These are phyloP conservation scores for Anoncus sp. DNA, from an alignment of 2,888 invertebrate species.

Conservation along the genomic window DNA sequence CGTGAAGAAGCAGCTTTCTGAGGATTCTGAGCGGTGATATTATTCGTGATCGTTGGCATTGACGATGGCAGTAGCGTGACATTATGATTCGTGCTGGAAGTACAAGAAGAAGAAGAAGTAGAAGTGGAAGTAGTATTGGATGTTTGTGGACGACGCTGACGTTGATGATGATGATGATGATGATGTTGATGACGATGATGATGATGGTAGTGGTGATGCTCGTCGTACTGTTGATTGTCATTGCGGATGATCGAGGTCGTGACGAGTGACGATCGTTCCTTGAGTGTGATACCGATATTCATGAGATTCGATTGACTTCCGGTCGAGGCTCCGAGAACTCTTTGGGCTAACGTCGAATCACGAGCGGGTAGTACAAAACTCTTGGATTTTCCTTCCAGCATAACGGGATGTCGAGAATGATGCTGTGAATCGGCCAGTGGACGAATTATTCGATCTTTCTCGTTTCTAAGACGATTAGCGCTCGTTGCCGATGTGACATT, in stretches of 20 bases:
- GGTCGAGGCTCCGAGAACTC: slow-evolving; percentile 61
- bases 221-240: slow-evolving; percentile 64
- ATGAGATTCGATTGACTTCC: slow-evolving; percentile 67
- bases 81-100: slow-evolving; percentile 81
- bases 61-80: slow-evolving; percentile 78
- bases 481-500: slow-evolving; percentile 22
- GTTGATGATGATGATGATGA: slow-evolving; percentile 69
- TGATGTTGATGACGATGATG: slow-evolving; percentile 54
- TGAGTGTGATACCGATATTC: slow-evolving; percentile 33
- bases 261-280: slow-evolving; percentile 66
- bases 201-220: slow-evolving; percentile 51
- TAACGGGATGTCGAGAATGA: slow-evolving; percentile 71
- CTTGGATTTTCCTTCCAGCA: slow-evolving; percentile 77
- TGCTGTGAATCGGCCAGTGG: slow-evolving; percentile 70
- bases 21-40: slow-evolving; percentile 61
- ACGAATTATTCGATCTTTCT: slow-evolving; percentile 71
- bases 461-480: slow-evolving; percentile 27
- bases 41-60: slow-evolving; percentile 72
- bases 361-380: slow-evolving; percentile 78
- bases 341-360: slow-evolving; percentile 1
- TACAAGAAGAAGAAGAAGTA: slow-evolving; percentile 79
- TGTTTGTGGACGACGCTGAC: slow-evolving; percentile 62
- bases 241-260: slow-evolving; percentile 68
- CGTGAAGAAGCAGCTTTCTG: slow-evolving; percentile 74
- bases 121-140: slow-evolving; percentile 70